A percentile compares a stretch with the other conserved stretches of the same genome.
Evolutionary conservation across 2,113 vertebrate species (phyloP).

Genomic region (Cyprinodon brontotheroides): DNA sequence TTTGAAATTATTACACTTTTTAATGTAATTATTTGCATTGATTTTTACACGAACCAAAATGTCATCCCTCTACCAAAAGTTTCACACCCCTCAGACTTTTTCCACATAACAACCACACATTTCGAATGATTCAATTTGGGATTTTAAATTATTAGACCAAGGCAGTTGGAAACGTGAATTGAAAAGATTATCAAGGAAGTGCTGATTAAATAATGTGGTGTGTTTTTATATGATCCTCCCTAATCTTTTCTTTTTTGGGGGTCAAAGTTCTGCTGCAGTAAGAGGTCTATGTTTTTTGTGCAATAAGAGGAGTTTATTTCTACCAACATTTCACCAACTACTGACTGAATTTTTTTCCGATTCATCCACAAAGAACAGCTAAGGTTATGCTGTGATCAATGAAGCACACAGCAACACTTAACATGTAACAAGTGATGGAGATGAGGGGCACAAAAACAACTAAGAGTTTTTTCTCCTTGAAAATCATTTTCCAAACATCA

Average conservation of each 20-base stretch:
- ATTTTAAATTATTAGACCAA: background rate
- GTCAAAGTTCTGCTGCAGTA: too few species aligned
- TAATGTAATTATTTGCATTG: background rate
- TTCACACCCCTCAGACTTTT: background rate
- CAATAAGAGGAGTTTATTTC: too few species aligned
- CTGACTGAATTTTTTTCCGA: background rate
- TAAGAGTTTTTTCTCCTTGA: too few species aligned
- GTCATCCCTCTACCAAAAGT: constrained; percentile 24
- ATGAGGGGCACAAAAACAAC: too few species aligned
- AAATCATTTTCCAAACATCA: too few species aligned
- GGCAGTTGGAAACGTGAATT: background rate
- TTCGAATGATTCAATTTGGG: background rate
- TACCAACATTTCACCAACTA: background rate
- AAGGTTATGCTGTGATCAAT: too few species aligned
- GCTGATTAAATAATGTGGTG: too few species aligned
- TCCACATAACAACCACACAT: background rate
- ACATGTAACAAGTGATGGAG: too few species aligned
- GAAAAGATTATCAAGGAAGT: background rate
- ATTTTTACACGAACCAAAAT: constrained; percentile 29
- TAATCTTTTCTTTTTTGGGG: too few species aligned
- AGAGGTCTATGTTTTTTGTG: background rate
- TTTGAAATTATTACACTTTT: background rate
- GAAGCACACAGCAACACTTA: too few species aligned
- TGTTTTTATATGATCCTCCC: too few species aligned
- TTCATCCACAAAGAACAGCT: background rate